Conservation (phyloP, 1,140 invertebrate species). For the Cheumatopsyche charites region DNA sequence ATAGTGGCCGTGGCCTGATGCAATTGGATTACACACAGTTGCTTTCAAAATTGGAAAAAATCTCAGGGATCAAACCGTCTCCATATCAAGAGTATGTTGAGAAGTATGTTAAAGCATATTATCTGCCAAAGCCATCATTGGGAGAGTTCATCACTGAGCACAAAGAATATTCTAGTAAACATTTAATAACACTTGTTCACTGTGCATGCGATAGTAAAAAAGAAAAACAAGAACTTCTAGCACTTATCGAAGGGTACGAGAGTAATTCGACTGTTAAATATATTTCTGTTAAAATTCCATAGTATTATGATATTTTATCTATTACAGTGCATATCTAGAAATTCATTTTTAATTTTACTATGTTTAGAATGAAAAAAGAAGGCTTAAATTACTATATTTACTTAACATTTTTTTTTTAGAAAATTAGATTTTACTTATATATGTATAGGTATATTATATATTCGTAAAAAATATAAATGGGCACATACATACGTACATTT, state of each 20-base stretch:
- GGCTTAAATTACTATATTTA: no score
- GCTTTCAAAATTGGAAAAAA: constrained; percentile 86
- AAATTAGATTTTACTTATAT: no score
- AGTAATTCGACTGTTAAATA: not conserved
- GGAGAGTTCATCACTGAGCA: constrained; percentile 89
- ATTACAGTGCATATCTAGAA: not conserved
- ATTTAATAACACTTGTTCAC: constrained; percentile 82
- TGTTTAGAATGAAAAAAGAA: no score
- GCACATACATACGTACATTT: no score
- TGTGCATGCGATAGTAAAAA: constrained; percentile 90
- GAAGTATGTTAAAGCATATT: constrained; percentile 95
- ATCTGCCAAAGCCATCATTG: constrained; percentile 85
- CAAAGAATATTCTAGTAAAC: constrained; percentile 88
- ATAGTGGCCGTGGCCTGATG: constrained; percentile 95
- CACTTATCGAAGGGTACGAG: constrained; percentile 68
- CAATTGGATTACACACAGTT: constrained; percentile 97
- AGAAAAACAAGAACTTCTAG: constrained; percentile 75
- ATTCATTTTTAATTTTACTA: no score
- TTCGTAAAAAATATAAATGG: no score
- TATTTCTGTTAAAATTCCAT: constrained; percentile 4
- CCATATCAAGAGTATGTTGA: constrained; percentile 92
- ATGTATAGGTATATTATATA: no score
- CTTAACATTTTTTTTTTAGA: no score
- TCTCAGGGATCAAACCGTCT: constrained; percentile 81
- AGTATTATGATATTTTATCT: not conserved